Base-by-base conservation (phyloP, 2,113 vertebrate genomes). In the Nothoprocta pentlandii region DNA sequence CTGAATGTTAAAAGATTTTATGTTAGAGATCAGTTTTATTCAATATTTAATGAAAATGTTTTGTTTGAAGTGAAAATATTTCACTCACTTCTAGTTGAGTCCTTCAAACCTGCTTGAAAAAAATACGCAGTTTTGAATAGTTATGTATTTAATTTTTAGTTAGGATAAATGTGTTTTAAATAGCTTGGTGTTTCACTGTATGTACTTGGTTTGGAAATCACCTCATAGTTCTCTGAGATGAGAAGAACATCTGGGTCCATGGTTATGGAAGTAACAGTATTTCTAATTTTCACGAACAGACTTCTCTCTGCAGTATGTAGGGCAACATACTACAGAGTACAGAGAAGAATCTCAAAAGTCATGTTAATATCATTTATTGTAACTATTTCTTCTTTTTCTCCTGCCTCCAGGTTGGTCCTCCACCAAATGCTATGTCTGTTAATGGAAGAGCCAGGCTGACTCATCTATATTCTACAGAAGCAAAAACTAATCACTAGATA, bases 391-490 rank as follows among this genome's bases (percentile, higher is more conserved):
- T 87, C 44, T 85, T 34, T 82, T 44, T 51, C 63, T 86, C 9
- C 8, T 17, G 2, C 64, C n/a, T 94, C 80, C 86, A 98, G 98
- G 97, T 98, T 87, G 97, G 96, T 68, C 96, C 97, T 92, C 97
- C 97, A 26, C 97, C 97, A 64, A 97, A 97, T 92, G 97, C 97
- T 61, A 15, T 98, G 76, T 96, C 98, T 93, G 83, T 98, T 90
- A 98, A 98, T 89, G 97, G 98, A 91, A 97, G 95, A 96, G 94
- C 98, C 74, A 88, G 88, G 80, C 89, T 97, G 85, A 95, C 85
- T 93, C 92, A 78, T 47, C 82, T 97, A 32, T 56, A 89, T 90
- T 92, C 96, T 61, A 77, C 97, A 54, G 96, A 97, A 73, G 90
- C 93, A 63, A 97, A 97, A 88, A 82, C 96, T 17, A 58, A 94